Evolutionary conservation across 2,113 vertebrate species (phyloP).

Genomic region (Paramisgurnus dabryanus): DNA sequence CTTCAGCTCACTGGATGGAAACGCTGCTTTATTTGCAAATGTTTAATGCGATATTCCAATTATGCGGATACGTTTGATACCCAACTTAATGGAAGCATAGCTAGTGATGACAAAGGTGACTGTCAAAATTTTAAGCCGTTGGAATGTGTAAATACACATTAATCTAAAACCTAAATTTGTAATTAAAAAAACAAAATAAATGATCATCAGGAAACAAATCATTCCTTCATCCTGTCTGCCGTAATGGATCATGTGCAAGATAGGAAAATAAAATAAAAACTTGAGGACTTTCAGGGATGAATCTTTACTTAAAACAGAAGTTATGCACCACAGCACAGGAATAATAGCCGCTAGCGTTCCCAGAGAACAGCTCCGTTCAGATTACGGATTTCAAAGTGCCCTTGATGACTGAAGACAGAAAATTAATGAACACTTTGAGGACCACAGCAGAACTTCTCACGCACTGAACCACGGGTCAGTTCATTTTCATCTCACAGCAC

Average conservation of each 20-base stretch:
- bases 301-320: neutral
- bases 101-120: no score
- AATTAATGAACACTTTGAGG: conserved; percentile 20
- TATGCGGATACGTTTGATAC: no score
- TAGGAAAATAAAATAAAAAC: conserved; percentile 19
- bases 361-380: neutral
- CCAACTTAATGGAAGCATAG: no score
- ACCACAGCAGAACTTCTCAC: neutral
- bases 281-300: neutral
- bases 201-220: no score
- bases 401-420: conserved; percentile 16
- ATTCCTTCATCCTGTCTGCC: neutral
- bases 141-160: no score
- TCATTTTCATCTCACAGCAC: neutral
- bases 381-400: neutral
- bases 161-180: no score
- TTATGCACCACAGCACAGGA: conserved; percentile 25
- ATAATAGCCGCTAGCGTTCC: conserved; percentile 7
- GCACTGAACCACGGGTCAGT: neutral
- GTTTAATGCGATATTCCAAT: no score
- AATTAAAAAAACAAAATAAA: no score
- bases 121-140: no score
- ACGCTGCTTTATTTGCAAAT: no score
- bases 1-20: no score
- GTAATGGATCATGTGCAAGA: neutral